phyloP scores from a whole-genome alignment of 92 coral and sea anemone species.

The Parazoanthus darwini region DNA sequence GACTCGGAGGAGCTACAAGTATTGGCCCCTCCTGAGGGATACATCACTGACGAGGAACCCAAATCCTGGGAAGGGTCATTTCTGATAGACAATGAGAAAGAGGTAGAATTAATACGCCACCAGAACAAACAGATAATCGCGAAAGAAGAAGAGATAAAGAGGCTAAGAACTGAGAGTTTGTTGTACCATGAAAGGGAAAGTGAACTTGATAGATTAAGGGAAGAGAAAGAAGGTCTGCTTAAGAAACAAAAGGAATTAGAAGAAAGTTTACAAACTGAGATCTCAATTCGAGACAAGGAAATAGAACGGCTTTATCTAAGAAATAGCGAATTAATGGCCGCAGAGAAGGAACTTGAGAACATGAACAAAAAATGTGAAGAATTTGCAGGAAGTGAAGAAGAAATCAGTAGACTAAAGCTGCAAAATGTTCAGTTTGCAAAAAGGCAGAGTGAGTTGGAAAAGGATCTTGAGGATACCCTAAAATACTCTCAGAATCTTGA shows the following conservation, averaged over 20 bases:
- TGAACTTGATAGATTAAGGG: slow-evolving; percentile 55
- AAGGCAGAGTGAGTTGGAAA: slow-evolving; percentile 54
- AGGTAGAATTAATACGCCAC: slow-evolving; percentile 33
- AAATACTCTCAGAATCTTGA: slow-evolving; percentile 44
- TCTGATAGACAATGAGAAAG: slow-evolving; percentile 21
- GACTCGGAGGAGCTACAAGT: slow-evolving; percentile 18
- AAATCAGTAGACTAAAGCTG: slow-evolving; percentile 41
- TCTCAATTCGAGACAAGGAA: slow-evolving; percentile 59
- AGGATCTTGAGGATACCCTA: slow-evolving; percentile 42
- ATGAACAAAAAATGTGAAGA: slow-evolving; percentile 41
- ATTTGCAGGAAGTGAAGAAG: slow-evolving; percentile 38
- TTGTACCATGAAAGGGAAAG: slow-evolving; percentile 40
- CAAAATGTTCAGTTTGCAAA: slow-evolving; percentile 12
- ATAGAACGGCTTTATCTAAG: slow-evolving; percentile 74
- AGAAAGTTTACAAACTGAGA: slow-evolving; percentile 51
- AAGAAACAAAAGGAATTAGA: slow-evolving; percentile 50
- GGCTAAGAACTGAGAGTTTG: slow-evolving; percentile 31
- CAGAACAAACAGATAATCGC: slow-evolving; percentile 30
- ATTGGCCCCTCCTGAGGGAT: slow-evolving; percentile 34
- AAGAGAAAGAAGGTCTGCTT: slow-evolving; percentile 50
- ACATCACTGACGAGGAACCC: slow-evolving; percentile 27
- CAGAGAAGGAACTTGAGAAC: slow-evolving; percentile 62
- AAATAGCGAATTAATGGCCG: slow-evolving; percentile 60
- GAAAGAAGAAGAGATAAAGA: slow-evolving; percentile 52
- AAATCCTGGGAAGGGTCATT: slow-evolving; percentile 7